Evolutionary conservation across 2,888 invertebrate genomes (phyloP).

Genomic region (Tetropium fuscum): DNA sequence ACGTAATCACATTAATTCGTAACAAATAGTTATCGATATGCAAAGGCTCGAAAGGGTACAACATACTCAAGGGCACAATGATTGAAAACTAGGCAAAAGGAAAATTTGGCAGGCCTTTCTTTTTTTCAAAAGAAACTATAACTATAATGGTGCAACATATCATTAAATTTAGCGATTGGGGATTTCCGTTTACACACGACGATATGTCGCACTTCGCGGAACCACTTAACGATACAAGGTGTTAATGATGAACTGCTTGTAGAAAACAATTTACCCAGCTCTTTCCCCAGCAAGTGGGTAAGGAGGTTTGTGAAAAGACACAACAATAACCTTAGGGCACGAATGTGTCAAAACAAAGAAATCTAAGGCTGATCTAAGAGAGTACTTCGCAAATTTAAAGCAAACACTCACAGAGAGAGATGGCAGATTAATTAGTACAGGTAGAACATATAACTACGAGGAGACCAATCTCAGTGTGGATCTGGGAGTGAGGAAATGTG

Average conservation of each 20-base stretch:
- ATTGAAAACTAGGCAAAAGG: too few species aligned
- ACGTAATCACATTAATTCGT: too few species aligned
- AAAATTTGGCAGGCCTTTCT: too few species aligned
- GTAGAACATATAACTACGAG: not conserved
- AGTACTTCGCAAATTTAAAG: not conserved
- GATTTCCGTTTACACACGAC: not conserved
- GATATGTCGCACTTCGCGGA: not conserved
- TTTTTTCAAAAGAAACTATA: too few species aligned
- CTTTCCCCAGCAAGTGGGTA: not conserved
- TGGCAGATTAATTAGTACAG: not conserved
- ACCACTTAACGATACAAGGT: not conserved
- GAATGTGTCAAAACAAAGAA: not conserved
- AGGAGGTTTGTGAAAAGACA: not conserved
- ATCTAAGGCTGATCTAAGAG: not conserved
- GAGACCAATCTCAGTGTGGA: not conserved
- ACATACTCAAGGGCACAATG: too few species aligned
- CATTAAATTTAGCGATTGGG: not conserved
- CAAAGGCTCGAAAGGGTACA: too few species aligned
- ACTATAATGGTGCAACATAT: not conserved
- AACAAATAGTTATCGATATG: too few species aligned
- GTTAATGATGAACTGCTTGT: not conserved
- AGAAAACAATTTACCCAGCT: not conserved
- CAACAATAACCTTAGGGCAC: not conserved
- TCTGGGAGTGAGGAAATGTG: not conserved
- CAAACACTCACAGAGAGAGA: not conserved